A percentile compares a stretch with the other conserved stretches of the same genome.
Evolutionary conservation across 2,113 vertebrate species (phyloP).

Genomic region (Erythrolamprus reginae): DNA sequence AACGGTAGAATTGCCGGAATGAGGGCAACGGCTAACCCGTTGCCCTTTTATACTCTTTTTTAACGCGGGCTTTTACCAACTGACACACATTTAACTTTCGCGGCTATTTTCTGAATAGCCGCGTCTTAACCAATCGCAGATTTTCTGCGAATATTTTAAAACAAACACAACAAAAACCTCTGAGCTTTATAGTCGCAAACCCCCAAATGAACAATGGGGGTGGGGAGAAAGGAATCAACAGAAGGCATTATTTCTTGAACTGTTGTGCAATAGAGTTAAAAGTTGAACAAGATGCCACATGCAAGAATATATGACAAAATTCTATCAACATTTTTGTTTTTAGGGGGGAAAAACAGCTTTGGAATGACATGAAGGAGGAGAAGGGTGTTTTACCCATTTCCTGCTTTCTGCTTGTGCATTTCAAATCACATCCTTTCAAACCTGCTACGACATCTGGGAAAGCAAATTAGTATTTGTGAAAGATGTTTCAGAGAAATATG

Average conservation of each 20-base stretch:
- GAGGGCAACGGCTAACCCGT: too few relatives aligned
- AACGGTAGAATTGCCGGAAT: too few relatives aligned
- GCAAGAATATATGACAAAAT: background rate
- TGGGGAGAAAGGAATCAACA: background rate
- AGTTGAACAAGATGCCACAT: background rate
- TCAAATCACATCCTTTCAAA: background rate
- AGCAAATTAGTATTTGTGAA: background rate
- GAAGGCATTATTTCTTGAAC: background rate
- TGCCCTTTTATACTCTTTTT: too few relatives aligned
- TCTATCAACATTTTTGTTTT: background rate
- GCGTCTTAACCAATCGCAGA: too few relatives aligned
- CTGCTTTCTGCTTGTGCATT: background rate
- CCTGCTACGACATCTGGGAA: background rate
- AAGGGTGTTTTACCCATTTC: background rate
- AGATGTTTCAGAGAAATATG: background rate
- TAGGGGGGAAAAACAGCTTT: background rate
- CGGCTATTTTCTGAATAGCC: too few relatives aligned
- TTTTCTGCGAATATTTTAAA: too few relatives aligned
- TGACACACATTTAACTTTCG: too few relatives aligned
- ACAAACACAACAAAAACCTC: too few relatives aligned
- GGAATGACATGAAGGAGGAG: background rate
- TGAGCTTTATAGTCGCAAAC: background rate
- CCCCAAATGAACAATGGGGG: conserved; percentile 2
- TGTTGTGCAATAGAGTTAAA: background rate
- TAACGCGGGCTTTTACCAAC: too few relatives aligned